phyloP scores from a whole-genome alignment of 2,888 invertebrate genomes.

The Clostera curtula region DNA sequence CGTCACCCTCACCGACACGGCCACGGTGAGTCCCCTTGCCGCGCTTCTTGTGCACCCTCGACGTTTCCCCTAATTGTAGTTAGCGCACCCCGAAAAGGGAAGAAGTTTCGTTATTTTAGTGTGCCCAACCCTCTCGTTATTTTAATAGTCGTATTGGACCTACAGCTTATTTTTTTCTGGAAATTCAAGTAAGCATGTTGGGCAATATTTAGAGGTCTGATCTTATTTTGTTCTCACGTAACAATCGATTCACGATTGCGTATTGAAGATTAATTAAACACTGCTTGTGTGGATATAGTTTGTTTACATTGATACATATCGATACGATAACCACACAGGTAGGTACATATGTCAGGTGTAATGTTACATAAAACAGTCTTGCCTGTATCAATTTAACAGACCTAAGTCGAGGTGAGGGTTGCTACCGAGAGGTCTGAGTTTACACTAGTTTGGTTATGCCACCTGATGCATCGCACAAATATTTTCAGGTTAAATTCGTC shows the following conservation, averaged over 20 bases:
- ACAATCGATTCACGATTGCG: neutral
- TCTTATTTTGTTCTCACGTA: too few species aligned
- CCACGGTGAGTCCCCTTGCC: conserved; percentile 72
- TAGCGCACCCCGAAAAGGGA: conserved; percentile 60
- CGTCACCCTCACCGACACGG: conserved; percentile 69
- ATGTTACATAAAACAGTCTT: conserved; percentile 40
- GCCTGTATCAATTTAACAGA: conserved; percentile 17
- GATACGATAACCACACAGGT: conserved; percentile 36
- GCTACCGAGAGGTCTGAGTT: conserved; percentile 5
- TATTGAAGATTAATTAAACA: conserved; percentile 15
- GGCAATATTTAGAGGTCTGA: too few species aligned
- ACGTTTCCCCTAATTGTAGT: conserved; percentile 59
- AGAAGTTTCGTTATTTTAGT: conserved; percentile 56
- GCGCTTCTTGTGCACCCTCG: conserved; percentile 61
- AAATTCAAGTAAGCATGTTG: neutral
- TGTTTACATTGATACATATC: conserved; percentile 46
- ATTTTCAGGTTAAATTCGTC: neutral
- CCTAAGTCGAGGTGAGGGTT: conserved; percentile 9
- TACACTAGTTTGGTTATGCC: conserved; percentile 2
- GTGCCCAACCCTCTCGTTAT: conserved; percentile 26
- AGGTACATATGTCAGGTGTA: conserved; percentile 40
- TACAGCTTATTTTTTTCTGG: conserved; percentile 2
- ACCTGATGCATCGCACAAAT: conserved; percentile 1
- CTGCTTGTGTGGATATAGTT: conserved; percentile 24
- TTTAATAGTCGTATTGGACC: conserved; percentile 8